phyloP scores from a whole-genome alignment of 2,888 invertebrate genomes.

The Tipula confusa region DNA sequence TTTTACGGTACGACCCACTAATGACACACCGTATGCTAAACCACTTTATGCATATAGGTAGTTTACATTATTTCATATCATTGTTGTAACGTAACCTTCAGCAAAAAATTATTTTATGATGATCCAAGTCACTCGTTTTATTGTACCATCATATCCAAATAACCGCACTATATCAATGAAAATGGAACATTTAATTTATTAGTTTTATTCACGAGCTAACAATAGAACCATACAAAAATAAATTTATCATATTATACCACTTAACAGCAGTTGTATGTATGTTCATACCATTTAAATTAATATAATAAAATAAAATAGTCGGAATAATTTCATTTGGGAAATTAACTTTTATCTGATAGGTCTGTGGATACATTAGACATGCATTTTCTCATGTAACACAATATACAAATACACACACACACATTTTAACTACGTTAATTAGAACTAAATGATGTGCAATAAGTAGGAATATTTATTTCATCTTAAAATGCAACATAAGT shows the following conservation, averaged over 20 bases:
- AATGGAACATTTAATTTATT: not conserved
- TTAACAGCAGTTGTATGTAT: no score
- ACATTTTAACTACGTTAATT: not conserved
- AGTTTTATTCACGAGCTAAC: not conserved
- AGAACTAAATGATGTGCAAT: not conserved
- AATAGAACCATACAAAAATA: not conserved
- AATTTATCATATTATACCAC: not conserved
- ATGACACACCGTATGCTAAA: not conserved
- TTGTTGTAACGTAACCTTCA: not conserved
- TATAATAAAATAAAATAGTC: not conserved
- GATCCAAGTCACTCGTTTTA: not conserved
- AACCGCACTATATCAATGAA: not conserved
- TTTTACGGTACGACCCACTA: not conserved
- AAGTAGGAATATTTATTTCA: not conserved
- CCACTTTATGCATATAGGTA: no score
- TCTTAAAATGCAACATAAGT: not conserved
- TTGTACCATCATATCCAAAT: not conserved
- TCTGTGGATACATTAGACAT: not conserved
- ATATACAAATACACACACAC: not conserved
- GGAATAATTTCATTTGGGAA: slow-evolving; percentile 25
- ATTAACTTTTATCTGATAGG: slow-evolving; percentile 8
- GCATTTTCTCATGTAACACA: not conserved
- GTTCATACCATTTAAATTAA: slow-evolving; percentile 5
- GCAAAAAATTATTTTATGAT: not conserved
- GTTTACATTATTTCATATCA: no score